These are phyloP conservation scores for Zele albiditarsus DNA, from an alignment of 2,888 invertebrate genomes.

Conservation along the genomic window DNA sequence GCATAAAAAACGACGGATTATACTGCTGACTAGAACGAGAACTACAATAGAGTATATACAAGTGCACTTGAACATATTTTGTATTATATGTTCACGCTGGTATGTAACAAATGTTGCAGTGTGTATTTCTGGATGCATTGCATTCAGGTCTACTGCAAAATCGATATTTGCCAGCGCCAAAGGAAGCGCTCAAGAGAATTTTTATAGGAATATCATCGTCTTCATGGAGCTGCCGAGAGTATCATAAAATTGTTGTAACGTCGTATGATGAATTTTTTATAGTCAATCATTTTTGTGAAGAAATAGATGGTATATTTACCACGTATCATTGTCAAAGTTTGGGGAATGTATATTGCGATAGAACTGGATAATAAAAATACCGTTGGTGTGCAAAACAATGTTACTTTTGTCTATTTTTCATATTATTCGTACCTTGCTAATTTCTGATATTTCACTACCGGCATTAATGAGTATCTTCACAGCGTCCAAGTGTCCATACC, in stretches of 20 bases:
- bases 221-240: not conserved
- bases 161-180: conserved; percentile 20
- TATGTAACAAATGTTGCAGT: conserved; percentile 1
- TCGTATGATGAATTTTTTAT: conserved; percentile 11
- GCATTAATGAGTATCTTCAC: conserved; percentile 80
- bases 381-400: not conserved
- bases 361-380: not conserved
- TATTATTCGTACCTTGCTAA: conserved; percentile 78
- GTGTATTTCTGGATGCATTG: conserved; percentile 8
- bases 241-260: not conserved
- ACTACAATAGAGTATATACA: not conserved
- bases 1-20: not conserved
- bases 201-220: conserved; percentile 23
- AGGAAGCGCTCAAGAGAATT: not conserved
- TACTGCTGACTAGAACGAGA: not conserved
- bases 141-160: conserved; percentile 15
- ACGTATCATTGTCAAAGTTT: not conserved
- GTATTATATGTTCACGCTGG: conserved; percentile 2
- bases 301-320: not conserved
- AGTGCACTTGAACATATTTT: not conserved
- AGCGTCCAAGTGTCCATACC: conserved; percentile 83
- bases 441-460: conserved; percentile 81
- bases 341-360: not conserved
- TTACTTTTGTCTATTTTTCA: not conserved
- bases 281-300: not conserved